Evolutionary conservation across 2,113 vertebrate species (phyloP), one percentile per base, ranked within the genome.

Genomic region (Callopanchax toddi): DNA sequence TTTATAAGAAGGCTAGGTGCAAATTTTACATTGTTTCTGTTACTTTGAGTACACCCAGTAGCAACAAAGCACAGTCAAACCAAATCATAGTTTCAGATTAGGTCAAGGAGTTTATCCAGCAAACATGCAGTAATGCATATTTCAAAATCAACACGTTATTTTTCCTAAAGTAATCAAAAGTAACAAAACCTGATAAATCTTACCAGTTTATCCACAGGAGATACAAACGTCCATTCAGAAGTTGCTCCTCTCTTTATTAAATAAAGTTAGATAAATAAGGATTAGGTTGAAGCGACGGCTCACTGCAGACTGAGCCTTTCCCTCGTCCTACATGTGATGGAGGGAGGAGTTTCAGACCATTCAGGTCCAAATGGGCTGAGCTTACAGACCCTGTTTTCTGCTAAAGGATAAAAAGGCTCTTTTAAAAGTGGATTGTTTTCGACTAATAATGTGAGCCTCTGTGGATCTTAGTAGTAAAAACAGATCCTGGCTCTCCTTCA

Each of bases 341-440:
- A 76, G 85, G 83, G 83, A 87, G 87, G 85, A 83, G 85, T 80
- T 76, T 73, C 22, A 56, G 4, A n/a, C 32, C 25, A 57, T 48
- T 7, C 21, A 36, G 55, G 56, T 25, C 50, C 42, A 51, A 74
- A 21, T 4, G 8, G 60, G 74, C 50, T 17, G 62, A 67, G 57
- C 79, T 73, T 48, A 73, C 67, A 82, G 79, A 76, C 53, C 68
- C 71, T 74, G 67, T 73, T 85, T 82, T 76, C 54, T 75, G 53
- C 54, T 60, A 52, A 63, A n/a, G 2, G 4, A 23, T 59, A 70
- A 67, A 78, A 71, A 64, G 13, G 50, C 46, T 71, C 57, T 63
- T 74, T 78, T 45, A 84, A 73, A 71, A 67, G 32, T 73, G 75
- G 65, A 65, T 45, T 46, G 5, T 18, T 42, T 37, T 36, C 1